Evolutionary conservation across 2,797 vertebrate species (phyloP).

Genomic region (Chromis chromis): DNA sequence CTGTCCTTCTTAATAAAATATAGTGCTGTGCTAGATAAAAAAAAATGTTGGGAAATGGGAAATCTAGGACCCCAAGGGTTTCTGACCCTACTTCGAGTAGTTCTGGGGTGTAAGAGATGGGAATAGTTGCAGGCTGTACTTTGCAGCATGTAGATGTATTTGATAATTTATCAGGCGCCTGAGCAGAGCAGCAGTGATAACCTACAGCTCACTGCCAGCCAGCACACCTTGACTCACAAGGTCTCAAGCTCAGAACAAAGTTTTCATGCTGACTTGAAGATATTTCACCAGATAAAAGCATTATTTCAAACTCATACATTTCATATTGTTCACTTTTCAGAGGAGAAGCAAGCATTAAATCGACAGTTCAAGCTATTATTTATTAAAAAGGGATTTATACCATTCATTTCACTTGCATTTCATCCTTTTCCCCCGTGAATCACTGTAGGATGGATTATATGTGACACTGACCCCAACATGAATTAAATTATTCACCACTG

Average conservation of each 20-base stretch:
- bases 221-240: conserved; percentile 43
- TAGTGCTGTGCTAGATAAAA: conserved; percentile 50
- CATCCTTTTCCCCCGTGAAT: background rate
- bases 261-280: conserved; percentile 40
- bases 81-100: conserved; percentile 58
- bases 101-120: conserved; percentile 30
- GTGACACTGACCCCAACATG: background rate
- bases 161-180: conserved; percentile 69
- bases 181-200: conserved; percentile 48
- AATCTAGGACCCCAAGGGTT: conserved; percentile 41
- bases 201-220: conserved; percentile 36
- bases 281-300: conserved; percentile 31
- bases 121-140: conserved; percentile 52
- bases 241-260: conserved; percentile 34
- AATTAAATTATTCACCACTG: background rate
- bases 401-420: conserved; percentile 8
- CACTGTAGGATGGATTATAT: background rate
- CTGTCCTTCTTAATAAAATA: conserved; percentile 60
- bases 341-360: conserved; percentile 4
- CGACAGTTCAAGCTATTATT: conserved; percentile 17
- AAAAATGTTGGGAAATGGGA: conserved; percentile 56
- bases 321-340: conserved; percentile 18
- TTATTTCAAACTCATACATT: conserved; percentile 24
- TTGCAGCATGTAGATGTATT: conserved; percentile 51
- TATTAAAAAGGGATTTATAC: conserved; percentile 8